Percentiles rank a stretch among this genome's conserved stretches.
Conservation (phyloP, 2,888 invertebrate genomes). For the Pachymerium ferrugineum region DNA sequence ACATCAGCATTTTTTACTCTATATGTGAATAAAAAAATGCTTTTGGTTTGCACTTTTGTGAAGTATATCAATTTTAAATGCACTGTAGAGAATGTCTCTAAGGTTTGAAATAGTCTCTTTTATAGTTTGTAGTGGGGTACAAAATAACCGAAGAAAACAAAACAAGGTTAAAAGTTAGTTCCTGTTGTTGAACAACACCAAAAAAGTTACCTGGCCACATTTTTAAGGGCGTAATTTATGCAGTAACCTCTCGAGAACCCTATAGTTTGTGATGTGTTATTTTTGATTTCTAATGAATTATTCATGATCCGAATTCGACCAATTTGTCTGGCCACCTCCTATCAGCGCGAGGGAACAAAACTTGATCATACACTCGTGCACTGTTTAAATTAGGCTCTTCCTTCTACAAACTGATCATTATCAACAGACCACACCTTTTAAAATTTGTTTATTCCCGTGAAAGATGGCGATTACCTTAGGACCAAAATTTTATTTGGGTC, state of each 20-base stretch:
- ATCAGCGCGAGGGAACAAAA: neutral
- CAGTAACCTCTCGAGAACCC: neutral
- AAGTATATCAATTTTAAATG: slow-evolving; percentile 27
- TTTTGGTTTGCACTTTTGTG: slow-evolving; percentile 20
- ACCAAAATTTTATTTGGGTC: neutral
- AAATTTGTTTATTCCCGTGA: neutral
- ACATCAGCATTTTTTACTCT: slow-evolving; percentile 17
- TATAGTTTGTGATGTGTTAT: slow-evolving; percentile 20
- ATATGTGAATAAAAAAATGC: slow-evolving; percentile 15
- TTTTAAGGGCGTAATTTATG: slow-evolving; percentile 20
- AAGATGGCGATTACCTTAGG: too few relatives aligned
- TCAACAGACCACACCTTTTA: neutral
- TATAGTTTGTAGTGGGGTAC: neutral
- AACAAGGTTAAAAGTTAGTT: slow-evolving; percentile 7
- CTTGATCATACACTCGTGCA: neutral
- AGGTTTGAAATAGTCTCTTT: neutral
- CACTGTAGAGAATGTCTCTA: neutral
- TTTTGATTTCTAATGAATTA: slow-evolving; percentile 8
- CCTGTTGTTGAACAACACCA: neutral
- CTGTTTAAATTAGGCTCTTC: neutral
- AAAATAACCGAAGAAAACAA: neutral
- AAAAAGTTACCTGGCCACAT: neutral
- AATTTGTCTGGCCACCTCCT: slow-evolving; percentile 7
- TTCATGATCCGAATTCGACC: neutral
- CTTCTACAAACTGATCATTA: neutral